Conservation (phyloP, 2,113 vertebrate species). For the Zeus faber region DNA sequence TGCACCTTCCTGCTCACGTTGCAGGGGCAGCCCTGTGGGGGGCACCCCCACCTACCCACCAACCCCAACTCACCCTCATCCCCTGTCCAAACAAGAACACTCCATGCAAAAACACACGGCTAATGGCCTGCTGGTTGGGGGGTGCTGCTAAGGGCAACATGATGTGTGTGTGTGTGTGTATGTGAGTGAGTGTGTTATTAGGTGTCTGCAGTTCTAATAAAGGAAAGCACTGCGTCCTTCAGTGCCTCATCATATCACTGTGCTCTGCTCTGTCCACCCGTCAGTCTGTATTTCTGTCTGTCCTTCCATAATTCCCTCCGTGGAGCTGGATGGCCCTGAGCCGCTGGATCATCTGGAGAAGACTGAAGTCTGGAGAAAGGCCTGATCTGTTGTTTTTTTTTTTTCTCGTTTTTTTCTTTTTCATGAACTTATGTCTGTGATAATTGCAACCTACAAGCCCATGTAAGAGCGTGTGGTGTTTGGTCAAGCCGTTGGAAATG, state of each 20-base stretch:
- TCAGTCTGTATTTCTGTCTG: conserved; percentile 35
- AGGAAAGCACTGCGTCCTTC: conserved; percentile 68
- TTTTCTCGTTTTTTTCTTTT: too few relatives aligned
- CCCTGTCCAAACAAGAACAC: conserved; percentile 58
- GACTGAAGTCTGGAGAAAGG: conserved; percentile 9
- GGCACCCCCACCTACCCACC: conserved; percentile 29
- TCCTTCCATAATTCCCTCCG: conserved; percentile 33
- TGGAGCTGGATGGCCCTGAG: conserved; percentile 38
- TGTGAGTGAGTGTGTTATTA: conserved; percentile 50
- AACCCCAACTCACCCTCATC: conserved; percentile 19
- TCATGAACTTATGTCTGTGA: background rate
- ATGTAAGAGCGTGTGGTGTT: conserved; percentile 33
- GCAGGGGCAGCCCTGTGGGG: conserved; percentile 68
- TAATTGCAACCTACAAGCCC: conserved; percentile 9
- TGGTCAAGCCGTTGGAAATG: conserved; percentile 65
- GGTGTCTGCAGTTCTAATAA: conserved; percentile 77
- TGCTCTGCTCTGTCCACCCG: conserved; percentile 55
- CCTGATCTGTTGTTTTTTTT: too few relatives aligned
- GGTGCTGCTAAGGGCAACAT: conserved; percentile 56
- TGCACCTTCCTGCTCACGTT: conserved; percentile 68
- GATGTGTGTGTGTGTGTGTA: conserved; percentile 39
- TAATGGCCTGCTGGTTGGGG: conserved; percentile 47
- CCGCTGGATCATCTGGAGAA: conserved; percentile 53
- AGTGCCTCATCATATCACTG: conserved; percentile 68
- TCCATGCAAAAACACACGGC: conserved; percentile 45